Evolutionary conservation across 2,888 invertebrate genomes (phyloP).

Genomic region (Scaptodrosophila latifasciaeformis): DNA sequence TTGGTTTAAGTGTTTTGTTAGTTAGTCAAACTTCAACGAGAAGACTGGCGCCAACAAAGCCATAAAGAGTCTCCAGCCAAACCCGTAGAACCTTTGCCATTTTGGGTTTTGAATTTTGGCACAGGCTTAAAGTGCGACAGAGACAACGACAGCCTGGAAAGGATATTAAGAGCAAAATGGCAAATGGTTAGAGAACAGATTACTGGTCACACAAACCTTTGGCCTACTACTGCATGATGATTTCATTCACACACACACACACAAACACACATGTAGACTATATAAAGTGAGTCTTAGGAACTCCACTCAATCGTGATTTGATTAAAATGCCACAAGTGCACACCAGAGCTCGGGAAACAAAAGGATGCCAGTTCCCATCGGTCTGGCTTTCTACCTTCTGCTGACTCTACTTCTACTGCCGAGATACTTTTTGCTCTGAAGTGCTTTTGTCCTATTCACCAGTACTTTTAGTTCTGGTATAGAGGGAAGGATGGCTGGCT

Average conservation of each 20-base stretch:
- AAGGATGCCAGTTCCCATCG: neutral
- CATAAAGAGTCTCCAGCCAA: neutral
- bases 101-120: slow-evolving; percentile 64
- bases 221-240: too few species aligned
- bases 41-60: slow-evolving; percentile 46
- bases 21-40: slow-evolving; percentile 49
- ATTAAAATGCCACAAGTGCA: slow-evolving; percentile 72
- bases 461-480: too few species aligned
- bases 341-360: slow-evolving; percentile 27
- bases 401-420: too few species aligned
- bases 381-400: too few species aligned
- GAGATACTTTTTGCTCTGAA: slow-evolving; percentile 30
- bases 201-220: slow-evolving; percentile 14
- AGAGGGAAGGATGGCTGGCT: too few species aligned
- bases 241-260: too few species aligned
- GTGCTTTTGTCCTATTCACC: slow-evolving; percentile 42
- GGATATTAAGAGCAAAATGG: neutral
- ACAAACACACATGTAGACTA: too few species aligned
- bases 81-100: slow-evolving; percentile 53
- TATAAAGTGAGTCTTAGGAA: too few species aligned
- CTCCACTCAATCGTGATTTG: slow-evolving; percentile 70
- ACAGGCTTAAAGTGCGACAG: slow-evolving; percentile 49
- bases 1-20: slow-evolving; percentile 57
- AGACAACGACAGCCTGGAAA: too few species aligned
- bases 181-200: slow-evolving; percentile 1